phyloP scores from a whole-genome alignment of 2,888 invertebrate species.

The Pammene aurita region DNA sequence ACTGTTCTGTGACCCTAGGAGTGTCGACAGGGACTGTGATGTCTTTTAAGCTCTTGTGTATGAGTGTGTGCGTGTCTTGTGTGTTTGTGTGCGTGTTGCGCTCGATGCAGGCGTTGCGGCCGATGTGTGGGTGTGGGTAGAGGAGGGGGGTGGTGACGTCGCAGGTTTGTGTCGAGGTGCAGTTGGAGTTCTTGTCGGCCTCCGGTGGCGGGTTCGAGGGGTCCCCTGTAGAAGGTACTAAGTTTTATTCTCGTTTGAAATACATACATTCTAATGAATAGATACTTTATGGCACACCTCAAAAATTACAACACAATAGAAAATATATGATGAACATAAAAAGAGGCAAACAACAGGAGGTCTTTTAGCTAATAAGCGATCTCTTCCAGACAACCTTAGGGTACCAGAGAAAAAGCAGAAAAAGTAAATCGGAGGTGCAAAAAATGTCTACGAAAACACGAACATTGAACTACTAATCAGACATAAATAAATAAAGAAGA shows the following conservation, averaged over 20 bases:
- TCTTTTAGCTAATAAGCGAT: no score
- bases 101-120: slow-evolving; percentile 94
- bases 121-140: slow-evolving; percentile 89
- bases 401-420: no score
- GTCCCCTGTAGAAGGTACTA: slow-evolving; percentile 46
- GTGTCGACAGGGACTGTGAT: slow-evolving; percentile 54
- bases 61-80: slow-evolving; percentile 79
- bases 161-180: slow-evolving; percentile 54
- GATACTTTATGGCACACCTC: no score
- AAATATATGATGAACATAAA: no score
- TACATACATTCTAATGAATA: no score
- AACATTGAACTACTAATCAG: no score
- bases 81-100: slow-evolving; percentile 85
- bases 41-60: slow-evolving; percentile 87
- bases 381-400: no score
- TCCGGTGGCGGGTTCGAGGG: slow-evolving; percentile 52
- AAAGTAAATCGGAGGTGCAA: no score
- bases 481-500: no score
- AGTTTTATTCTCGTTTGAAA: not conserved
- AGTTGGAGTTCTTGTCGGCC: slow-evolving; percentile 71
- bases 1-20: slow-evolving; percentile 58
- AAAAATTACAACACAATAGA: no score
- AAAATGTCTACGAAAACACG: no score
- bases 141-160: slow-evolving; percentile 81
- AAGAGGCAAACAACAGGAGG: no score